Evolutionary conservation across 2,113 vertebrate species (phyloP).

Genomic region (Orientallactaga bullata): DNA sequence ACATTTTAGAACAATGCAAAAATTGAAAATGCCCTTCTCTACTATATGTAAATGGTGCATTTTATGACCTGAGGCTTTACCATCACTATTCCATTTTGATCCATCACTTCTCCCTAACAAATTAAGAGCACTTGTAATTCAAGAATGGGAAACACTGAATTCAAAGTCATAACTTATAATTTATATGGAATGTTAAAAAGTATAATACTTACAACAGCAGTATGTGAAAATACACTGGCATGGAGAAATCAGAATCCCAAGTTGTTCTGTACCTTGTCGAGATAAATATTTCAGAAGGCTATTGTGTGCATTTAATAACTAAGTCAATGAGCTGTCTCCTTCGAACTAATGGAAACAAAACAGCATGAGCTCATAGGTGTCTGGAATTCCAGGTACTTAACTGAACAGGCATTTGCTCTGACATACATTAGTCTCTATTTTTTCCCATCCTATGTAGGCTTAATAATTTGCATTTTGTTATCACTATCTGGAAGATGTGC

Average conservation of each 20-base stretch:
- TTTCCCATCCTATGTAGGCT: not conserved
- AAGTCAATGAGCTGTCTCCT: not conserved
- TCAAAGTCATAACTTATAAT: constrained; percentile 63
- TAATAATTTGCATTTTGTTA: not conserved
- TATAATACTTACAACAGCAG: constrained; percentile 32
- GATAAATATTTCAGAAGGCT: constrained; percentile 38
- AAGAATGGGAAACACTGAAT: constrained; percentile 61
- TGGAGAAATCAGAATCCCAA: constrained; percentile 42
- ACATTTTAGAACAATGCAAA: constrained; percentile 70
- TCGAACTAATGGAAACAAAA: not conserved
- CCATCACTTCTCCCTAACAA: constrained; percentile 75
- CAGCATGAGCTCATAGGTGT: not conserved
- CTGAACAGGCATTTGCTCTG: not conserved
- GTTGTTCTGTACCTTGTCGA: constrained; percentile 13
- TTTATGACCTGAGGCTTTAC: constrained; percentile 75
- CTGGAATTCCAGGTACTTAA: not conserved
- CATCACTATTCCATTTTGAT: constrained; percentile 75
- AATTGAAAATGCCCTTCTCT: constrained; percentile 66
- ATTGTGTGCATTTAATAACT: not conserved
- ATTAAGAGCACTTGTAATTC: constrained; percentile 72
- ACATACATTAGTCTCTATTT: rapidly evolving
- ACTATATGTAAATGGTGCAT: constrained; percentile 76
- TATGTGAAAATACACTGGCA: constrained; percentile 40
- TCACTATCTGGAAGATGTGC: not conserved
- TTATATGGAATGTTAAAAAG: constrained; percentile 58